Conservation (phyloP, 2,888 invertebrate species). For the Hedya salicella region DNA sequence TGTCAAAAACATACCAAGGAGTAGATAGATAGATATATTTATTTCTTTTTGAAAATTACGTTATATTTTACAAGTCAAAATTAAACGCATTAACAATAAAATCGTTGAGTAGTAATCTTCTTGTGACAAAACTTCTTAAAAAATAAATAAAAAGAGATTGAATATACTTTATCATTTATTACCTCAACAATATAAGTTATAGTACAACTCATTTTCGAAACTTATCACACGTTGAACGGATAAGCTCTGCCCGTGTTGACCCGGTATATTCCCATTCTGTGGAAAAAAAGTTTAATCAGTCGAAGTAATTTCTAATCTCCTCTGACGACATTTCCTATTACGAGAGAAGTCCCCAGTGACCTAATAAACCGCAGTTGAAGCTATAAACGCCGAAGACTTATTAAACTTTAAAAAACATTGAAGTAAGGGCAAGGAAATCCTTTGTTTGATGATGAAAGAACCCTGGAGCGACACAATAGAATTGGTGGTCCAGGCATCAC, state of each 20-base stretch:
- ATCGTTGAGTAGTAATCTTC: no score
- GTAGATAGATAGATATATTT: no score
- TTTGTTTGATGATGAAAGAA: conserved; percentile 1
- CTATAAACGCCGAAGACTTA: conserved; percentile 10
- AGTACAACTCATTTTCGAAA: not conserved
- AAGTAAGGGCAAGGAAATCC: not conserved
- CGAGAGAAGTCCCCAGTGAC: conserved; percentile 26
- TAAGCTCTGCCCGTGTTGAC: conserved; percentile 47
- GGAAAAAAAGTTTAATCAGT: conserved; percentile 38
- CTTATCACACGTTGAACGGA: conserved; percentile 29
- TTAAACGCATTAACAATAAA: no score
- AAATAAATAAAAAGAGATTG: no score
- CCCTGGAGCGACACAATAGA: no score
- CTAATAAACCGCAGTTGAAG: conserved; percentile 21
- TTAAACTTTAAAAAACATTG: conserved; percentile 5
- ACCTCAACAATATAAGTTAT: not conserved
- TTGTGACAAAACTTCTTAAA: no score
- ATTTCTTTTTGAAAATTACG: no score
- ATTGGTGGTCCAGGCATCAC: no score
- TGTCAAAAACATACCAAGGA: no score
- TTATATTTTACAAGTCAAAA: no score
- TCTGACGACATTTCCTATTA: conserved; percentile 21
- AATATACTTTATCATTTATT: conserved; percentile 12
- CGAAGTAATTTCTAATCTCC: conserved; percentile 30
- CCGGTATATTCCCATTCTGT: conserved; percentile 47